Evolutionary conservation across 2,113 vertebrate species (phyloP).

Genomic region (Sylvilagus bachmani): DNA sequence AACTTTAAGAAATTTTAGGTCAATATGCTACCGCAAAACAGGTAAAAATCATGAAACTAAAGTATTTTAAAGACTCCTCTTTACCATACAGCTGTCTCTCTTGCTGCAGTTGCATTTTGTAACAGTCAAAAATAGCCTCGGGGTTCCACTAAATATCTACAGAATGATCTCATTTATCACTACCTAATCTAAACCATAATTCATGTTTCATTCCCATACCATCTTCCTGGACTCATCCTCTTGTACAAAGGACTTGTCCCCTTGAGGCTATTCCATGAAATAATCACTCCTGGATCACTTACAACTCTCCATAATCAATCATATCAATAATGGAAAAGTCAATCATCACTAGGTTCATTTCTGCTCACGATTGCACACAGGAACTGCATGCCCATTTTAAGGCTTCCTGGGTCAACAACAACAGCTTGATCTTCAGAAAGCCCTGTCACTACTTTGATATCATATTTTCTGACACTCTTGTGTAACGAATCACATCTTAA

Average conservation of each 20-base stretch:
- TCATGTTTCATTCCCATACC: background rate
- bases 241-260: slow-evolving; percentile 58
- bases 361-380: background rate
- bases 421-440: slow-evolving; percentile 33
- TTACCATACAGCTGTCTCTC: slow-evolving; percentile 46
- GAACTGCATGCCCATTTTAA: background rate
- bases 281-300: background rate
- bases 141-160: slow-evolving; percentile 26
- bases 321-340: slow-evolving; percentile 57
- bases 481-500: background rate
- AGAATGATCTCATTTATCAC: slow-evolving; percentile 74
- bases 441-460: background rate
- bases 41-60: slow-evolving; percentile 11
- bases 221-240: slow-evolving; percentile 38
- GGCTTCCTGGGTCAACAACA: slow-evolving; percentile 10
- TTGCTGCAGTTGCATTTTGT: slow-evolving; percentile 18
- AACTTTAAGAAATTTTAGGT: background rate
- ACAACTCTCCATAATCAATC: slow-evolving; percentile 62
- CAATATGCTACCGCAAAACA: background rate
- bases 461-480: background rate
- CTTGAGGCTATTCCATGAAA: slow-evolving; percentile 50
- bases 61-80: slow-evolving; percentile 33
- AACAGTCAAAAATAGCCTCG: slow-evolving; percentile 53
- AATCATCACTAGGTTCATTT: slow-evolving; percentile 4
- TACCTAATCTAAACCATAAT: slow-evolving; percentile 64